These are phyloP conservation scores for Conus ventricosus DNA, from an alignment of 1,140 invertebrate genomes.

Conservation along the genomic window DNA sequence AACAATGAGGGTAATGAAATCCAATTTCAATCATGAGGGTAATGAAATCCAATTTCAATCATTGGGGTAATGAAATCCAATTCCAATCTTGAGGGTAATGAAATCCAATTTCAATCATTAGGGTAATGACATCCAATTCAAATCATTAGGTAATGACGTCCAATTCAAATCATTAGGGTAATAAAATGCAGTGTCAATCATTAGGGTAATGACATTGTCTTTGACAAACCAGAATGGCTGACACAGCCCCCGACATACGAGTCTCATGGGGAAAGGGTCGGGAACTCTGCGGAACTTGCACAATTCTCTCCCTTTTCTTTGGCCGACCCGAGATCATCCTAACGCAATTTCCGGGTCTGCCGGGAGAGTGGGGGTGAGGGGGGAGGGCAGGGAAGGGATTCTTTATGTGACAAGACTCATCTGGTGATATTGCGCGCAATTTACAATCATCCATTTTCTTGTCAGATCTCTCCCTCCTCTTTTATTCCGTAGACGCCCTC, in stretches of 20 bases:
- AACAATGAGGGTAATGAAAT: no score
- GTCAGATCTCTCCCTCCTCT: slow-evolving; percentile 33
- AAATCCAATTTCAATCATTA: no score
- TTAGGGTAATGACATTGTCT: slow-evolving; percentile 33
- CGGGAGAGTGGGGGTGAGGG: no score
- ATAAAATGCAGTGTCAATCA: neutral
- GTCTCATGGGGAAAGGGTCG: slow-evolving; percentile 10
- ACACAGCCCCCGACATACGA: slow-evolving; percentile 3
- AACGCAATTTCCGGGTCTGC: slow-evolving; percentile 27
- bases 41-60: no score
- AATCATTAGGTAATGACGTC: neutral
- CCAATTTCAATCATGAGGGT: no score
- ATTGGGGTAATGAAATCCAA: no score
- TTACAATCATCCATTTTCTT: slow-evolving; percentile 36
- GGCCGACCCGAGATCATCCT: slow-evolving; percentile 1
- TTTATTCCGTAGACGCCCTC: neutral
- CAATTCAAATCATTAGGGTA: neutral
- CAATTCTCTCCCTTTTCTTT: neutral
- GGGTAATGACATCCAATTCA: no score
- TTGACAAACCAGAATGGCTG: slow-evolving; percentile 24
- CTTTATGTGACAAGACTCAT: slow-evolving; percentile 34
- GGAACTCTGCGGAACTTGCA: neutral
- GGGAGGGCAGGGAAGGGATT: neutral
- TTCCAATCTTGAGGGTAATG: no score
- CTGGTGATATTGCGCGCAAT: slow-evolving; percentile 24